phyloP scores from a whole-genome alignment of 2,888 invertebrate species.

The Hypselothyrea guttata region DNA sequence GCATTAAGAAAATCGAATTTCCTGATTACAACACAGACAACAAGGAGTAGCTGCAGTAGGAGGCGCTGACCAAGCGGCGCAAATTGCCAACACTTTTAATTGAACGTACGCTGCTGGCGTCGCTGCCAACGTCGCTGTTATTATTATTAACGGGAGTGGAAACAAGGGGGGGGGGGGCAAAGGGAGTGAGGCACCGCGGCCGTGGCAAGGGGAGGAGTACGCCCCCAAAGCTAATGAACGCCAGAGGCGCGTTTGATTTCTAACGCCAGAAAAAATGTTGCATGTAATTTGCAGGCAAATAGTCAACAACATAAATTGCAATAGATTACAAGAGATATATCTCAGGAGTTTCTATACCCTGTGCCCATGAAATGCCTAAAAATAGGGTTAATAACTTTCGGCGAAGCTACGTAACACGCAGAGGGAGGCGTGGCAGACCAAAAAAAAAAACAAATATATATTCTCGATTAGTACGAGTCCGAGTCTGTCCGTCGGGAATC shows the following conservation, averaged over 20 bases:
- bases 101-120: conserved; percentile 45
- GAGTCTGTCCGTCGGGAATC: no score
- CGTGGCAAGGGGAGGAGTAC: conserved; percentile 50
- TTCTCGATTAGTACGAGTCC: no score
- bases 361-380: no score
- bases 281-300: conserved; percentile 72
- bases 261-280: conserved; percentile 63
- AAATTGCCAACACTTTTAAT: conserved; percentile 76
- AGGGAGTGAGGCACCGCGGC: no score
- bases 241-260: conserved; percentile 77
- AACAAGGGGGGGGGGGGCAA: conserved; percentile 22
- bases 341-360: no score
- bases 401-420: no score
- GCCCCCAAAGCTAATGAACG: conserved; percentile 81
- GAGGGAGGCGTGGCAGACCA: no score
- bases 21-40: conserved; percentile 73
- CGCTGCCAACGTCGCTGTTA: conserved; percentile 46
- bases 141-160: conserved; percentile 50
- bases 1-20: conserved; percentile 80
- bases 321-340: conserved; percentile 36
- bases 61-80: conserved; percentile 56
- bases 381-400: no score
- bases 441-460: no score
- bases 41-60: conserved; percentile 13
- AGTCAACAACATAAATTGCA: conserved; percentile 72